A percentile compares a stretch with the other conserved stretches of the same genome.
phyloP scores from a whole-genome alignment of 2,797 vertebrate species.

The Betta splendens region DNA sequence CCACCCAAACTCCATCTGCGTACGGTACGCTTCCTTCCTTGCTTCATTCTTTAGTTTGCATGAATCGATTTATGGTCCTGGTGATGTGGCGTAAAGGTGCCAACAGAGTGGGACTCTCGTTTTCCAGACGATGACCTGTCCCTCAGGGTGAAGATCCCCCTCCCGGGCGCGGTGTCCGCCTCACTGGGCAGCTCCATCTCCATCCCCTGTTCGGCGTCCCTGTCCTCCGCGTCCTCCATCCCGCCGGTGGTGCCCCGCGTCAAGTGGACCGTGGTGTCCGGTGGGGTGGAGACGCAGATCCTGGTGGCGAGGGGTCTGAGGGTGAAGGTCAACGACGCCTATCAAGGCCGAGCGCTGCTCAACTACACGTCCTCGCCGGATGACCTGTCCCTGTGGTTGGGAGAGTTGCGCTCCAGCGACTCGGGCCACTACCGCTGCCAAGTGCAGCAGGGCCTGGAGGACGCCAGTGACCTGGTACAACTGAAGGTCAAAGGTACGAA shows the following conservation, averaged over 20 bases:
- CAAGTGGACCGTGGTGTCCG: conserved; percentile 91
- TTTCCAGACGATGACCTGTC: conserved; percentile 81
- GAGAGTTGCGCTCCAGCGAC: conserved; percentile 87
- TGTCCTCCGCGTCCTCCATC: conserved; percentile 65
- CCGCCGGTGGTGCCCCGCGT: conserved; percentile 82
- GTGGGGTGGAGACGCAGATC: conserved; percentile 87
- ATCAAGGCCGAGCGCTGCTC: conserved; percentile 84
- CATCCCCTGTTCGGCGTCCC: conserved; percentile 88
- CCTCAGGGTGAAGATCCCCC: conserved; percentile 85
- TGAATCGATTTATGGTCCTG: background rate
- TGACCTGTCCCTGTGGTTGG: conserved; percentile 87
- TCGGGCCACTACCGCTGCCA: conserved; percentile 93
- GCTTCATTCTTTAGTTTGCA: background rate
- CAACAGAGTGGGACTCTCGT: conserved; percentile 3
- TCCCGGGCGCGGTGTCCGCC: conserved; percentile 69
- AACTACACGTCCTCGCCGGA: conserved; percentile 83
- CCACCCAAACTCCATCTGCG: conserved; percentile 53
- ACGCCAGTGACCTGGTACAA: conserved; percentile 85
- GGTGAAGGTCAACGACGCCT: conserved; percentile 90
- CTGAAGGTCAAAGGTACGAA: conserved; percentile 92
- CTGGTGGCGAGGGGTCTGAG: conserved; percentile 88
- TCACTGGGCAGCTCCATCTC: conserved; percentile 86
- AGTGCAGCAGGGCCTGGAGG: conserved; percentile 94
- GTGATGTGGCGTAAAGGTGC: background rate
- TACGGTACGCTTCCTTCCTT: conserved; percentile 50